phyloP scores from a whole-genome alignment of 2,797 vertebrate species.

The Catamblyrhynchus diadema region DNA sequence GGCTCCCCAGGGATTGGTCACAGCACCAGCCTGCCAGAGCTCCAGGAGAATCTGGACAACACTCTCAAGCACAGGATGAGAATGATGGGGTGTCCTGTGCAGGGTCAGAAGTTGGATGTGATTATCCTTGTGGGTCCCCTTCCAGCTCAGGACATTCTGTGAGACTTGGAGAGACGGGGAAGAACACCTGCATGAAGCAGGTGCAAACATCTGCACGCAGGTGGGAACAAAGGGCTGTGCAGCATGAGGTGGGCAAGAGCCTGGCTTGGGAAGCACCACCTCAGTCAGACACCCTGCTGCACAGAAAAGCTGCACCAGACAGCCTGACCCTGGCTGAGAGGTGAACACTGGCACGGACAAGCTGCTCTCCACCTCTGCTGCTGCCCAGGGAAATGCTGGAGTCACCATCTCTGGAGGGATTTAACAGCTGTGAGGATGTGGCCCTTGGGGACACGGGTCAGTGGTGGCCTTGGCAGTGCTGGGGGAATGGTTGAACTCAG shows the following conservation, averaged over 20 bases:
- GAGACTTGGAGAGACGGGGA: neutral
- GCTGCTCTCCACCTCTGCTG: neutral
- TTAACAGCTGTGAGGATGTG: neutral
- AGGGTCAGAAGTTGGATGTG: rapidly evolving
- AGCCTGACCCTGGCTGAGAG: neutral
- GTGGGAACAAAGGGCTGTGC: neutral
- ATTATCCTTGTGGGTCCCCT: neutral
- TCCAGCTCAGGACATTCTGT: neutral
- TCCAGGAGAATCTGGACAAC: rapidly evolving
- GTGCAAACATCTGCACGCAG: neutral
- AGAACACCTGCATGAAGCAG: neutral
- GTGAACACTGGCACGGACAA: neutral
- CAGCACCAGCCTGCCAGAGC: neutral
- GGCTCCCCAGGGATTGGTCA: neutral
- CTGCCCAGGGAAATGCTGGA: neutral
- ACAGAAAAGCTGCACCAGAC: neutral
- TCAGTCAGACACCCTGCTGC: rapidly evolving
- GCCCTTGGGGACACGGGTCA: neutral
- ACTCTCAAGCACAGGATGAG: neutral
- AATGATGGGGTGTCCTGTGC: neutral
- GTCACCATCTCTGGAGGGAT: neutral
- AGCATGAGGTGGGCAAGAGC: neutral
- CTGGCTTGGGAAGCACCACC: neutral
- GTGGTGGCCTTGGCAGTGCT: neutral
- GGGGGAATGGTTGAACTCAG: neutral